These are phyloP conservation scores for Stegodyphus dumicola DNA, from an alignment of 1,140 invertebrate genomes.

Conservation along the genomic window DNA sequence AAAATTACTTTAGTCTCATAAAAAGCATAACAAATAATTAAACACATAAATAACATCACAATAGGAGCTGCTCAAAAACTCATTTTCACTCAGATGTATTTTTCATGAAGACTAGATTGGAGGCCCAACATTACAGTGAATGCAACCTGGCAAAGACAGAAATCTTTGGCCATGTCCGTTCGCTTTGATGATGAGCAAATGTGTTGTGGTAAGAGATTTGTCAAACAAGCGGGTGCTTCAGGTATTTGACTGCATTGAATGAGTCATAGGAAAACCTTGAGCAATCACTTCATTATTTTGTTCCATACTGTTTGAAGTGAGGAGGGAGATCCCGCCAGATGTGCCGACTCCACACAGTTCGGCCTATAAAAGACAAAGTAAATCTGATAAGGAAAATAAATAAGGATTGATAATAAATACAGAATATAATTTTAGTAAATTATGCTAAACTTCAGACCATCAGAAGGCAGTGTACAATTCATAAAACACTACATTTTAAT, in stretches of 20 bases:
- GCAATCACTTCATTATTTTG: constrained; percentile 43
- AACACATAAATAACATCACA: too few species aligned
- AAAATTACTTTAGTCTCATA: too few species aligned
- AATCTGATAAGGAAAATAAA: neutral
- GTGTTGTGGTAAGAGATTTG: too few species aligned
- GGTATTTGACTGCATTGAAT: constrained; percentile 34
- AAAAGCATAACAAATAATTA: too few species aligned
- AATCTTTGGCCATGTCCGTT: too few species aligned
- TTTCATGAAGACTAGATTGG: too few species aligned
- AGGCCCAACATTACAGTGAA: too few species aligned
- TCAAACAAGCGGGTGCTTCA: neutral
- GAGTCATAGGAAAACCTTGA: constrained; percentile 34
- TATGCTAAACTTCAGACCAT: neutral
- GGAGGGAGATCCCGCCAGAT: neutral
- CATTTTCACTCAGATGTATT: too few species aligned
- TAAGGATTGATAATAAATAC: neutral
- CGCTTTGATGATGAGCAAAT: too few species aligned
- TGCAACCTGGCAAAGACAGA: too few species aligned
- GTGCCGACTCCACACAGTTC: constrained; percentile 23
- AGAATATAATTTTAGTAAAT: neutral
- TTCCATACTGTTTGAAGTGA: constrained; percentile 9
- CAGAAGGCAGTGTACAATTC: neutral
- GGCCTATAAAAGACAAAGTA: neutral
- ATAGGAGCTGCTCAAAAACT: too few species aligned
- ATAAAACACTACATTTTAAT: neutral